phyloP scores from a whole-genome alignment of 2,888 invertebrate species.

The Nephrotoma guestfalica region DNA sequence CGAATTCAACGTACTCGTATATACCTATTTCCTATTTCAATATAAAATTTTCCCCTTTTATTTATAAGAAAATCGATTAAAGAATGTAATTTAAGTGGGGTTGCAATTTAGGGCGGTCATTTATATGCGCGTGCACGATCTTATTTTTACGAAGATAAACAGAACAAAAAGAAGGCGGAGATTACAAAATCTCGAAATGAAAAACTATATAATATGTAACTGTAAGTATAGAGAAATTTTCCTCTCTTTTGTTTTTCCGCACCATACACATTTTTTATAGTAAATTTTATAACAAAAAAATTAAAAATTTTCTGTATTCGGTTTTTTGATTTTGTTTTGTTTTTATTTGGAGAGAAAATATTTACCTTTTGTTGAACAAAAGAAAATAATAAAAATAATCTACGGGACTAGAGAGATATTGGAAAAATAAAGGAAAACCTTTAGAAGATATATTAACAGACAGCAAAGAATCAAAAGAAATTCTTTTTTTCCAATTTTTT shows the following conservation, averaged over 20 bases:
- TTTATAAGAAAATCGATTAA: background rate
- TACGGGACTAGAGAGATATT: background rate
- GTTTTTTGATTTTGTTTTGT: background rate
- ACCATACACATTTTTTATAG: background rate
- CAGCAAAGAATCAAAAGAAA: background rate
- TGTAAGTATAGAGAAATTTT: background rate
- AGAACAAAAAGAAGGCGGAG: background rate
- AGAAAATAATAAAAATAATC: background rate
- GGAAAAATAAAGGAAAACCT: background rate
- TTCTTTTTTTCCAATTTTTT: background rate
- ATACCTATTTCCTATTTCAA: background rate
- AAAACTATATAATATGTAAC: background rate
- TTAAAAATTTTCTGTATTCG: background rate
- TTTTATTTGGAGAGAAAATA: background rate
- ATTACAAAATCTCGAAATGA: background rate
- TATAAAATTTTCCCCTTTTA: background rate
- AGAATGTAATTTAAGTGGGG: background rate
- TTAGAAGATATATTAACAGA: background rate
- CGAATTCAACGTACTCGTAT: background rate
- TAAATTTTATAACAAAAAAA: background rate
- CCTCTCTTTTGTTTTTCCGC: background rate
- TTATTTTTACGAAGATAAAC: background rate
- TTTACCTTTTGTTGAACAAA: background rate
- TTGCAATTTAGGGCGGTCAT: background rate
- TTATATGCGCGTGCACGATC: background rate